Base-by-base conservation (phyloP, 2,113 vertebrate species). In the Mesembrinibis cayennensis region DNA sequence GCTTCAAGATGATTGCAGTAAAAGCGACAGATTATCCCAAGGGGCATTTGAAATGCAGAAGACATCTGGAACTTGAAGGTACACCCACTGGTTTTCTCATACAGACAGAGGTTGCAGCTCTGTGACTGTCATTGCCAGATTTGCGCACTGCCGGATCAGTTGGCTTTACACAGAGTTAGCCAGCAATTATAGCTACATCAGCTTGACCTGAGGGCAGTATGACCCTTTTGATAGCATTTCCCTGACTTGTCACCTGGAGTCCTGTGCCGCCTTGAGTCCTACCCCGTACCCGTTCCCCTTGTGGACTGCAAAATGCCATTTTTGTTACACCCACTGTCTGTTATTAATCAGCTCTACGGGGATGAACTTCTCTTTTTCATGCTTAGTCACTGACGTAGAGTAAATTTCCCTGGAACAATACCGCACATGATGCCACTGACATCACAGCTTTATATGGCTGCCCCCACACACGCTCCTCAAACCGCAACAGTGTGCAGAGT, bases 41-140 rank as follows among this genome's bases (percentile, higher is more conserved):
- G 23, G 44, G 38, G 7, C 21, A 3, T 67, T 71, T 6, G 1
- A 81, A 44, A 73, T 29, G 29, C 52, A 34, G 38, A 47, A 47
- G 27, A 14, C 30, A 23, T 7, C 50, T n/a, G 50, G 32, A 66
- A 78, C 15, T 18, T 55, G 40, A 61, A 69, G 16, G 58, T 45
- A 53, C 7, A 34, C 30, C 4, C 21, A 6, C 13, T 23, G 8
- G 32, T 83, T 58, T 71, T 38, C 16, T 47, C 23, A 8, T 11
- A 14, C 6, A 38, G 87, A 7, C 0, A 0, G 50, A 78, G 26
- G 13, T 7, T 74, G 47, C 0, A 1, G 44, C 9, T 85, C 34
- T 40, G 27, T 40, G 30, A 15, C 56, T 6, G 6, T 32, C 45
- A 7, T 20, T 42, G 17, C 11, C 44, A 13, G 32, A 15, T 67